Evolutionary conservation across 2,797 vertebrate genomes (phyloP).

Genomic region (Hyperoplus lanceolatus): DNA sequence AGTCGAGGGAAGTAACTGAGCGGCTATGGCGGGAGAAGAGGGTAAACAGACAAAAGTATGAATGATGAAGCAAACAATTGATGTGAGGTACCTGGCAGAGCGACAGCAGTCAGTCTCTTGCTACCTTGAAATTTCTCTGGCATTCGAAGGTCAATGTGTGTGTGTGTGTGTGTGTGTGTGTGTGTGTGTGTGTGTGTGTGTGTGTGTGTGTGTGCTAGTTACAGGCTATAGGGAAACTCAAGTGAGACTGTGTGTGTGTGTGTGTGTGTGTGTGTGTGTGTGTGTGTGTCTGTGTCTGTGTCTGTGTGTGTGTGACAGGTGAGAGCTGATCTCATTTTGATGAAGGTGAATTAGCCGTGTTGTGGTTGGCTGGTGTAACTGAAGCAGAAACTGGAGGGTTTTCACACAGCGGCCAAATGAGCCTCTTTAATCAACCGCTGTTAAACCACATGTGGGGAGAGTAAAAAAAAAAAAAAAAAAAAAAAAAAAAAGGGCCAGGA

Average conservation of each 20-base stretch:
- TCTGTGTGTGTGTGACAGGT: conserved; percentile 63
- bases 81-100: conserved; percentile 78
- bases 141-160: conserved; percentile 27
- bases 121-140: conserved; percentile 66
- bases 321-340: conserved; percentile 78
- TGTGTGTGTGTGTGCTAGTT: conserved; percentile 20
- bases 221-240: conserved; percentile 24
- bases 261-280: conserved; percentile 33
- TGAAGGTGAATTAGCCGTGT: conserved; percentile 74
- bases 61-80: conserved; percentile 79
- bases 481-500: conserved; percentile 15
- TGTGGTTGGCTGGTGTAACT: conserved; percentile 71
- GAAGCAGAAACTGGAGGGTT: conserved; percentile 40
- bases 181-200: conserved; percentile 21
- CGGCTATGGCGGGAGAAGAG: conserved; percentile 59
- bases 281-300: conserved; percentile 25
- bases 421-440: conserved; percentile 79
- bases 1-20: conserved; percentile 80
- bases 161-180: conserved; percentile 27
- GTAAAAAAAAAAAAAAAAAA: not conserved
- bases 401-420: conserved; percentile 70
- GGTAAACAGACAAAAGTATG: conserved; percentile 83
- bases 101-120: conserved; percentile 66
- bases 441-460: conserved; percentile 45
- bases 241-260: conserved; percentile 25